Conservation (phyloP, 2,888 invertebrate species). For the Leptinotarsa tumamoca region DNA sequence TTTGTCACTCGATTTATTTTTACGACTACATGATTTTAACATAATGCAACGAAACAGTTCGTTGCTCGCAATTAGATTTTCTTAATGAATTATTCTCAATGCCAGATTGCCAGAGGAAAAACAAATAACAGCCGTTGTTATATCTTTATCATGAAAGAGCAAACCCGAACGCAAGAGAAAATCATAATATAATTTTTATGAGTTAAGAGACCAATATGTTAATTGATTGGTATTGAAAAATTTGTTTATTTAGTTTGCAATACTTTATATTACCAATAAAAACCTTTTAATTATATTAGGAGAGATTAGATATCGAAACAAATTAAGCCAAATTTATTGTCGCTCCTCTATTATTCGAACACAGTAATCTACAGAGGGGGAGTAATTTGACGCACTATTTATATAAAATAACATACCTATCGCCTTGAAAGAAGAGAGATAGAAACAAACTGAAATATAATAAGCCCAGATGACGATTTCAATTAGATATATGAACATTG, state of each 20-base stretch:
- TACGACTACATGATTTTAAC: background rate
- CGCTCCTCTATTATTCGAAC: background rate
- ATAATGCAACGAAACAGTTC: background rate
- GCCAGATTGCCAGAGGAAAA: background rate
- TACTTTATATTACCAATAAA: slow-evolving; percentile 10
- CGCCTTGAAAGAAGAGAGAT: background rate
- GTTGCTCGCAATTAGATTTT: background rate
- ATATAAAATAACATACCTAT: background rate
- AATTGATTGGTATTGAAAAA: background rate
- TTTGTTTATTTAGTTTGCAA: background rate
- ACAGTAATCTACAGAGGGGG: background rate
- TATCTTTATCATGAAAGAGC: background rate
- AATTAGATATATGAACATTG: no score
- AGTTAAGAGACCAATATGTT: background rate
- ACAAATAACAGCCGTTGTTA: background rate
- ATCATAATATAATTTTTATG: slow-evolving; percentile 1
- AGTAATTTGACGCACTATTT: background rate
- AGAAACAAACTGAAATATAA: no score
- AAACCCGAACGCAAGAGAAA: background rate
- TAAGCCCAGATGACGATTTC: no score
- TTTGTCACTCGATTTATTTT: background rate
- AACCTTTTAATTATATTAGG: slow-evolving; percentile 7
- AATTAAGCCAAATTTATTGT: slow-evolving; percentile 8
- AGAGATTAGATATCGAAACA: slow-evolving; percentile 19
- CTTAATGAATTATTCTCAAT: background rate